A percentile compares a stretch with the other conserved stretches of the same genome.
Conservation (phyloP, 2,888 invertebrate genomes). For the Drosophila bunnanda region DNA sequence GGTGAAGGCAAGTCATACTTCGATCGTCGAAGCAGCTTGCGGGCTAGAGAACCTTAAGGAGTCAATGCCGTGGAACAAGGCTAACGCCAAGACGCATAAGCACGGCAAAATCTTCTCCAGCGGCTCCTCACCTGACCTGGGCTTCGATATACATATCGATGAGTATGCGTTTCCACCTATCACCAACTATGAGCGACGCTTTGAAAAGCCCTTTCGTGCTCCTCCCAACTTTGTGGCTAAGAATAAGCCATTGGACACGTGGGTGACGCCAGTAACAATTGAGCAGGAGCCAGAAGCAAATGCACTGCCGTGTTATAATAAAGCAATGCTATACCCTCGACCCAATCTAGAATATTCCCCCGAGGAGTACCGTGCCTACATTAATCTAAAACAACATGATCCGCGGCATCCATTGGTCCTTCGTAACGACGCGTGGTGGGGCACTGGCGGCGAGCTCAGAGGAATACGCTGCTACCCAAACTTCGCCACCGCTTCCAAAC, state of each 20-base stretch:
- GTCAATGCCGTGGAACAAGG: slow-evolving; percentile 89
- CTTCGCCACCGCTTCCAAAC: slow-evolving; percentile 71
- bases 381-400: slow-evolving; percentile 63
- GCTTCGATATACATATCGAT: slow-evolving; percentile 82
- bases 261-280: slow-evolving; percentile 79
- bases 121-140: slow-evolving; percentile 58
- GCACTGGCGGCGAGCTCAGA: slow-evolving; percentile 36
- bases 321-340: slow-evolving; percentile 81
- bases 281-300: slow-evolving; percentile 72
- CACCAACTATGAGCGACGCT: slow-evolving; percentile 52
- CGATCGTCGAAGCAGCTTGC: slow-evolving; percentile 87
- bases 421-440: slow-evolving; percentile 73
- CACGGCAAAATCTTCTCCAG: slow-evolving; percentile 69
- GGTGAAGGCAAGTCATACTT: slow-evolving; percentile 80
- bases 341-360: slow-evolving; percentile 80
- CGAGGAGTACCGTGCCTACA: slow-evolving; percentile 82
- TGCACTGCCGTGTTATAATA: slow-evolving; percentile 79
- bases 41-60: slow-evolving; percentile 89
- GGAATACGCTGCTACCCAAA: slow-evolving; percentile 81
- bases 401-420: slow-evolving; percentile 70
- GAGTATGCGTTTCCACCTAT: slow-evolving; percentile 60
- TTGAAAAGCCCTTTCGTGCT: slow-evolving; percentile 68
- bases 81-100: slow-evolving; percentile 68
- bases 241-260: slow-evolving; percentile 75
- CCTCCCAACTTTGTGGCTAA: slow-evolving; percentile 68